Base-by-base conservation (phyloP, 2,888 invertebrate species). In the Ashinkailepas kermadecensis region DNA sequence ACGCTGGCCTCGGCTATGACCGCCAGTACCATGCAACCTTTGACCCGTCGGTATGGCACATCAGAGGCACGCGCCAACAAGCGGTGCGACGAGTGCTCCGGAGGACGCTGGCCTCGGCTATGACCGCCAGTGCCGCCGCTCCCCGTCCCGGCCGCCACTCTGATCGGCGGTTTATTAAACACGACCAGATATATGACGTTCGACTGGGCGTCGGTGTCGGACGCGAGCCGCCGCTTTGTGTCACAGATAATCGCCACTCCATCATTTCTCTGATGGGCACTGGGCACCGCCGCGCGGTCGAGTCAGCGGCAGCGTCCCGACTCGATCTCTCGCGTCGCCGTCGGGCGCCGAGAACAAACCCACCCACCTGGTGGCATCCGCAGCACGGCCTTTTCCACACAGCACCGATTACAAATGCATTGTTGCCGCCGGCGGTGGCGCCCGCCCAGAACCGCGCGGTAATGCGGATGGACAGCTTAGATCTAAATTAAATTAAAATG, bases 401-500 rank as follows among this genome's bases (percentile, higher is more conserved):
- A 10, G 10, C 25, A 67, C 67, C 67, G 67, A 67, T 67, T 67
- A 67, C 67, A 25, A 25, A 67, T 67, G 67, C 67, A 67, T 67
- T 67, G 67, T 67, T 67, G 25, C 67, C 67, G 12, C 13, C 12
- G 67, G 25, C 25, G 67, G 11, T 12, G 67, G 25, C 67, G 25
- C 11, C 67, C 25, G 67, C 9, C 67, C n/a, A 10, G 13, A 10
- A n/a, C 8, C 39, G n/a, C 13, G 13, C n/a, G 1, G 12, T 25
- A n/a, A 25, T 13, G 67, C 13, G 13, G 67, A 23, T 25, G 4
- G 67, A 25, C 67, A 67, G 25, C n/a, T n/a, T 10, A 67, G 67
- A n/a, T 67, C 67, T 25, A 67, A 67, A 67, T 67, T 67, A 25
- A 67, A 67, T 67, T 67, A 67, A 67, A n/a, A 25, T 67, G 67